A percentile compares a stretch with the other conserved stretches of the same genome.
phyloP scores from a whole-genome alignment of 2,888 invertebrate species.

The Tinea trinotella region DNA sequence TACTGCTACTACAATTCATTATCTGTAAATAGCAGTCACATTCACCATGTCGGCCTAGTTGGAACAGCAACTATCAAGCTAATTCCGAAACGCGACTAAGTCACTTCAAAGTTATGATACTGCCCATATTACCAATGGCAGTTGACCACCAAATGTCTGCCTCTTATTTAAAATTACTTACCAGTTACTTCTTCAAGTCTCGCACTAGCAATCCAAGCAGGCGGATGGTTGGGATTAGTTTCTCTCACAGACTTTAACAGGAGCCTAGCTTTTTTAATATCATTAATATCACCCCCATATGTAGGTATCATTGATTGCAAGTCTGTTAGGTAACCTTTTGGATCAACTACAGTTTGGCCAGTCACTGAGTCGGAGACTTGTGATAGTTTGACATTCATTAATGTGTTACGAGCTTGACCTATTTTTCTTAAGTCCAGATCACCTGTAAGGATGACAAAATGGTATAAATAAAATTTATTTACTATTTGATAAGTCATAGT shows the following conservation, averaged over 20 bases:
- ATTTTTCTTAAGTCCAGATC: slow-evolving; percentile 98
- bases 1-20: too few relatives aligned
- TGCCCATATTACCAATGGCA: too few relatives aligned
- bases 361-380: slow-evolving; percentile 98
- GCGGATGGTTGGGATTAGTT: slow-evolving; percentile 99
- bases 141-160: too few relatives aligned
- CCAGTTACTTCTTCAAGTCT: slow-evolving; percentile 98
- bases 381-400: slow-evolving; percentile 98
- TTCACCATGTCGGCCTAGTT: too few relatives aligned
- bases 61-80: too few relatives aligned
- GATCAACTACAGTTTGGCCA: slow-evolving; percentile 99
- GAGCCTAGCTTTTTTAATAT: slow-evolving; percentile 96
- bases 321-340: slow-evolving; percentile 99
- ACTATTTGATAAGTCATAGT: too few relatives aligned
- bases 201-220: slow-evolving; percentile 99
- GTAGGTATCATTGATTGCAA: slow-evolving; percentile 99
- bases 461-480: too few relatives aligned
- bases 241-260: slow-evolving; percentile 95
- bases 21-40: too few relatives aligned
- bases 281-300: slow-evolving; percentile 97
- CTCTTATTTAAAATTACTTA: slow-evolving; percentile 43
- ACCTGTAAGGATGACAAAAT: slow-evolving; percentile 49
- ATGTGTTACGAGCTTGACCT: slow-evolving; percentile 97
- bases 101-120: too few relatives aligned
- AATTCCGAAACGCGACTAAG: too few relatives aligned